Conservation (phyloP, 1,140 invertebrate genomes). For the Camponotus pennsylvanicus region DNA sequence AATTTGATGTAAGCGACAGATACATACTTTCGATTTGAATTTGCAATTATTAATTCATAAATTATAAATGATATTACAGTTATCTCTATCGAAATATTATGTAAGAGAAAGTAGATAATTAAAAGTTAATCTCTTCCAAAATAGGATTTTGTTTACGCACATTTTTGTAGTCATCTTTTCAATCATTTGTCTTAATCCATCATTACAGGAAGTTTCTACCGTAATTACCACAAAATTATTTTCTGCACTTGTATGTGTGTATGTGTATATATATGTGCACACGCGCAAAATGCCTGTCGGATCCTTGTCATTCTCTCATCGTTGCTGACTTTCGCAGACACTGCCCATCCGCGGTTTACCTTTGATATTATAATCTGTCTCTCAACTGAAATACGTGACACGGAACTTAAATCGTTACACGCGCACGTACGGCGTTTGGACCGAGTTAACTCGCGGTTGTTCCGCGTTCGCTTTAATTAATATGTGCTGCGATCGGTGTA, state of each 20-base stretch:
- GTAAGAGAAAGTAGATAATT: background rate
- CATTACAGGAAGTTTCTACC: background rate
- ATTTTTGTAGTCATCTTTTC: background rate
- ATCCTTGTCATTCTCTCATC: constrained; percentile 55
- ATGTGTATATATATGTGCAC: background rate
- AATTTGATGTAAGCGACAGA: background rate
- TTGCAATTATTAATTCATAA: background rate
- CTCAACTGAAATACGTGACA: constrained; percentile 64
- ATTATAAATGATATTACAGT: background rate
- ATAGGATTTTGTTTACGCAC: background rate
- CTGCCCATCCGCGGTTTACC: constrained; percentile 56
- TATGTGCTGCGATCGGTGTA: constrained; percentile 4
- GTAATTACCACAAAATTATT: constrained; percentile 7
- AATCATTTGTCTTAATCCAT: background rate
- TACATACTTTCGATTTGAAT: background rate
- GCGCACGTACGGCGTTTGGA: constrained; percentile 42
- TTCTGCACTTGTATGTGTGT: background rate
- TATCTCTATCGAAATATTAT: background rate
- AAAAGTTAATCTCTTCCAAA: background rate
- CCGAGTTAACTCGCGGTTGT: constrained; percentile 25
- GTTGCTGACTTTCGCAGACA: constrained; percentile 50
- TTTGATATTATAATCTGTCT: constrained; percentile 76
- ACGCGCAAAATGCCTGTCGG: constrained; percentile 1
- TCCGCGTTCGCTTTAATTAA: constrained; percentile 50
- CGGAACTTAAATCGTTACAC: constrained; percentile 53